Conservation (phyloP, 2,797 vertebrate genomes). For the Otolemur crassicaudatus region DNA sequence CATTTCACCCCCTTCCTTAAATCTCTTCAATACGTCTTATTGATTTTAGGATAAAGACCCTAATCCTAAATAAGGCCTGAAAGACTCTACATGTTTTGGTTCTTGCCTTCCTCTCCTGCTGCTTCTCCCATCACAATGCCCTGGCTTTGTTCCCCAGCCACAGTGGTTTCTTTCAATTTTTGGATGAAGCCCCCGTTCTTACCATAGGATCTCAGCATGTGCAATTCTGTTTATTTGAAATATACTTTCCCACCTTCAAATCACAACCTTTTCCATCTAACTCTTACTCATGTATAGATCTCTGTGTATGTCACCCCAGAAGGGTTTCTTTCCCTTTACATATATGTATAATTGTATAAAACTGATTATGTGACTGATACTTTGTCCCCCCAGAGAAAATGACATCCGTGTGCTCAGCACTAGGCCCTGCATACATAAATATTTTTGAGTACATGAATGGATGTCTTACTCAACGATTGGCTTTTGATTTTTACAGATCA, state of each 20-base stretch:
- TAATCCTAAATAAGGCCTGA: not conserved
- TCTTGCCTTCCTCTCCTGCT: not conserved
- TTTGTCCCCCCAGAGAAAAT: not conserved
- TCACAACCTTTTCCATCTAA: not conserved
- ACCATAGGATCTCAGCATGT: not conserved
- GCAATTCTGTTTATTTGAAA: not conserved
- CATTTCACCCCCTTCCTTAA: not conserved
- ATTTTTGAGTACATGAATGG: not conserved
- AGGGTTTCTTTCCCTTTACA: not conserved
- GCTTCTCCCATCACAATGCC: not conserved
- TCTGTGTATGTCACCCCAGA: not conserved
- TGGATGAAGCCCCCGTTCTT: not conserved
- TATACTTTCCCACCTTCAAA: not conserved
- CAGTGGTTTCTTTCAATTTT: not conserved
- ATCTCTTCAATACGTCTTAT: not conserved
- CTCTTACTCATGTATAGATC: not conserved
- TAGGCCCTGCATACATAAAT: not conserved
- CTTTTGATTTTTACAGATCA: slow-evolving; percentile 52
- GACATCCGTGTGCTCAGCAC: not conserved
- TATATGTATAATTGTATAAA: not conserved
- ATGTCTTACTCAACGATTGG: slow-evolving; percentile 4
- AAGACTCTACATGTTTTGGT: not conserved
- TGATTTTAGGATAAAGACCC: slow-evolving; percentile 14
- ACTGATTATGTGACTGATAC: not conserved
- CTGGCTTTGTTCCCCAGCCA: not conserved